phyloP scores from a whole-genome alignment of 2,113 vertebrate species.

The zebrafish (Danio rerio) region DNA sequence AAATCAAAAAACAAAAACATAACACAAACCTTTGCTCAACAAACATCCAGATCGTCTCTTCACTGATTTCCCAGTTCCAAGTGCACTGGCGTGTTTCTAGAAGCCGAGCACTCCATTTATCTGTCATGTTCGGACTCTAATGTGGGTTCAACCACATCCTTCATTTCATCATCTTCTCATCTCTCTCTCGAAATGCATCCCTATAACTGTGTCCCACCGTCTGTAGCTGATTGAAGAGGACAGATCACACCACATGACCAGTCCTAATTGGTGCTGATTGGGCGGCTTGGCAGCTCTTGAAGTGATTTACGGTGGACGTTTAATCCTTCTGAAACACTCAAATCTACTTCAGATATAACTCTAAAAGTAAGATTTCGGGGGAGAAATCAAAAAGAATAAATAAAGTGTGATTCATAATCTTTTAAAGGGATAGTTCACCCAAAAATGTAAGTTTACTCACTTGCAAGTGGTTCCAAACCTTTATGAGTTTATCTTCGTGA shows the following conservation, averaged over 20 bases:
- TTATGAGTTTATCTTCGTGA: no score
- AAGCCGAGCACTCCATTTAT: no score
- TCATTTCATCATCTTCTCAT: conserved; percentile 19
- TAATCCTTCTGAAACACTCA: conserved; percentile 31
- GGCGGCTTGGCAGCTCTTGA: conserved; percentile 63
- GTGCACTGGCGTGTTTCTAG: no score
- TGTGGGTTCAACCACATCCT: conserved; percentile 32
- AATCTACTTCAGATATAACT: not conserved
- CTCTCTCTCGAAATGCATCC: not conserved
- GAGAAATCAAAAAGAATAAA: not conserved
- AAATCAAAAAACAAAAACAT: no score
- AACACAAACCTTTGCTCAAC: no score
- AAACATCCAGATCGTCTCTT: no score
- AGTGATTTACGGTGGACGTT: conserved; percentile 70
- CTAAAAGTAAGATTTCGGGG: conserved; percentile 3
- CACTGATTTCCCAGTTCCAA: no score
- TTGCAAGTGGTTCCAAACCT: no score
- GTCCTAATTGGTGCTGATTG: conserved; percentile 47
- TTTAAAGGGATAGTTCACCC: no score
- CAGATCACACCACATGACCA: conserved; percentile 50
- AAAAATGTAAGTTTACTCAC: no score
- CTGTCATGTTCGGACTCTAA: not conserved
- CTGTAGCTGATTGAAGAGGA: conserved; percentile 23
- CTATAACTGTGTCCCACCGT: not conserved
- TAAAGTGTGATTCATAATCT: not conserved